phyloP scores from a whole-genome alignment of 2,888 invertebrate genomes.

The Hoplodrina blanda region DNA sequence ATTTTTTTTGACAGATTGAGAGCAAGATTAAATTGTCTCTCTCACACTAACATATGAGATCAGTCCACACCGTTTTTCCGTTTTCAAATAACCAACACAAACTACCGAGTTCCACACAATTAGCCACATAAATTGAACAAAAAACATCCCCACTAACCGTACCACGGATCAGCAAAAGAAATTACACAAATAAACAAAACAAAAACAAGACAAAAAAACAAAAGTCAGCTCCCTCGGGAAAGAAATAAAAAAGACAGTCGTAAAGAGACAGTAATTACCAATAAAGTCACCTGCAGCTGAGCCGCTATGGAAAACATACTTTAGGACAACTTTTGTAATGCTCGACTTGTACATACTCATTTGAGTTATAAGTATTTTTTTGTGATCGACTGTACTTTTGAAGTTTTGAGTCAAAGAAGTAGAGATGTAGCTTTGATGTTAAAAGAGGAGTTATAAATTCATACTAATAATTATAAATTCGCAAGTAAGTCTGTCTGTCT shows the following conservation, averaged over 20 bases:
- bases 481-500: too few relatives aligned
- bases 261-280: conserved; percentile 73
- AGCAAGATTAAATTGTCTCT: too few relatives aligned
- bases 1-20: too few relatives aligned
- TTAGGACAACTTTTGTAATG: conserved; percentile 44
- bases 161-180: conserved; percentile 44
- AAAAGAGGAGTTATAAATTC: neutral
- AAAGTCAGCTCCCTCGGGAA: conserved; percentile 65
- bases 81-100: neutral
- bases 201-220: conserved; percentile 57
- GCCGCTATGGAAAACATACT: conserved; percentile 40
- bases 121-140: conserved; percentile 42
- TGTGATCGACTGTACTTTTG: conserved; percentile 15
- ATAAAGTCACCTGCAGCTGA: conserved; percentile 68
- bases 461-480: too few relatives aligned
- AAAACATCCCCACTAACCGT: conserved; percentile 37
- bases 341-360: conserved; percentile 12
- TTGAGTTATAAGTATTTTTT: conserved; percentile 19
- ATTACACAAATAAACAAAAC: conserved; percentile 60
- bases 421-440: neutral
- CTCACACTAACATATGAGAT: too few relatives aligned
- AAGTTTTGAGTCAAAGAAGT: neutral
- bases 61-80: too few relatives aligned
- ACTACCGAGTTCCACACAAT: conserved; percentile 37
- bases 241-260: conserved; percentile 62